These are phyloP conservation scores for Aplidium turbinatum DNA, from an alignment of 23 tunicate genomes.

Conservation along the genomic window DNA sequence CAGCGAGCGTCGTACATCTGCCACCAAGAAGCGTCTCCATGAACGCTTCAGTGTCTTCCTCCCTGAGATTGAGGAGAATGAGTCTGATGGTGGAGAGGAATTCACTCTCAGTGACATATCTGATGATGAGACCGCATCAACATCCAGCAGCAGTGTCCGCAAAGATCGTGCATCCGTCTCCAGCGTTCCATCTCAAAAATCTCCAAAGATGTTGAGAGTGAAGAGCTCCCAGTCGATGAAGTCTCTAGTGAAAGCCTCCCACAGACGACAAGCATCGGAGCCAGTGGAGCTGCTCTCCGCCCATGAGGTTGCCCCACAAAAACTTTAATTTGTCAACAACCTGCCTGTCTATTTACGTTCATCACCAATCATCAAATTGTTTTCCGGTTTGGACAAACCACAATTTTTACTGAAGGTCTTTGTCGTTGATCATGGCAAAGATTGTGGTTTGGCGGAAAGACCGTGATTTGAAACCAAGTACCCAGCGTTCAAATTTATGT, in stretches of 20 bases:
- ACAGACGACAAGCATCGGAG: conserved; percentile 37
- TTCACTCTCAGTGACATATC: conserved; percentile 9
- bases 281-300: conserved; percentile 11
- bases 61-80: neutral
- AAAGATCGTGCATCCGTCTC: too few species aligned
- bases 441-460: too few species aligned
- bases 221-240: conserved; percentile 19
- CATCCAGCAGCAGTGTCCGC: neutral
- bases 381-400: too few species aligned
- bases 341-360: too few species aligned
- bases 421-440: too few species aligned
- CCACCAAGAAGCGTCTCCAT: conserved; percentile 5
- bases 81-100: neutral
- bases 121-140: neutral
- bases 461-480: too few species aligned
- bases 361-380: too few species aligned
- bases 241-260: conserved; percentile 10
- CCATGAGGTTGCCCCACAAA: too few species aligned
- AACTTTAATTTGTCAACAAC: too few species aligned
- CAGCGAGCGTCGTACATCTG: neutral
- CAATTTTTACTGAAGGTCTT: too few species aligned
- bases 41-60: conserved; percentile 26
- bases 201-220: neutral
- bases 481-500: too few species aligned
- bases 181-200: neutral